These are phyloP conservation scores for Thalpophila matura DNA, from an alignment of 2,888 invertebrate genomes.

Conservation along the genomic window DNA sequence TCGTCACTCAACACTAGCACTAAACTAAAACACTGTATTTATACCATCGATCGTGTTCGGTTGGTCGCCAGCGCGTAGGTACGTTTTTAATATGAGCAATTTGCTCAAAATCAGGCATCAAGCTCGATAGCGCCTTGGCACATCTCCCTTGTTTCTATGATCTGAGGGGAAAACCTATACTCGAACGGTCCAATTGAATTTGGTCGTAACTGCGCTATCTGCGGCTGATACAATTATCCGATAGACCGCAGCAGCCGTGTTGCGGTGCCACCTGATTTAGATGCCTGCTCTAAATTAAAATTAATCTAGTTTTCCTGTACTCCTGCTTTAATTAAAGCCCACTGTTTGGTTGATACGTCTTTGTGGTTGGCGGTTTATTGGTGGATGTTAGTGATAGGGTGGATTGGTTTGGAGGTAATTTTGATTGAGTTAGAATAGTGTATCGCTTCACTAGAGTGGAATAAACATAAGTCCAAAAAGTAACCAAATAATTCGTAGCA, in stretches of 20 bases:
- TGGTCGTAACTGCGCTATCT: slow-evolving; percentile 39
- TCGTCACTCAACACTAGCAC: too few species aligned
- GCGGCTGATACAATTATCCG: slow-evolving; percentile 56
- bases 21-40: too few species aligned
- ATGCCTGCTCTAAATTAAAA: slow-evolving; percentile 47
- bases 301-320: slow-evolving; percentile 50
- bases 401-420: neutral
- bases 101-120: too few species aligned
- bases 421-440: neutral
- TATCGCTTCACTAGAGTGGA: too few species aligned
- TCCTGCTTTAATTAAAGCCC: slow-evolving; percentile 49
- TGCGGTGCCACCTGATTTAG: slow-evolving; percentile 53
- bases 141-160: too few species aligned
- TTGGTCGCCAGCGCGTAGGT: too few species aligned
- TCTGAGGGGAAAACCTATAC: slow-evolving; percentile 6
- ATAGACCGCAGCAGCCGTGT: slow-evolving; percentile 39
- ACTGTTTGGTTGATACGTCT: slow-evolving; percentile 35
- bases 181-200: slow-evolving; percentile 49
- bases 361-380: slow-evolving; percentile 30
- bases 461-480: too few species aligned
- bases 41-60: too few species aligned
- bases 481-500: too few species aligned
- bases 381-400: neutral
- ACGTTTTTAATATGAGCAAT: too few species aligned
- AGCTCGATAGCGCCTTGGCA: too few species aligned